Evolutionary conservation across 2,797 vertebrate species (phyloP).

Genomic region (Coregonus suidteri): DNA sequence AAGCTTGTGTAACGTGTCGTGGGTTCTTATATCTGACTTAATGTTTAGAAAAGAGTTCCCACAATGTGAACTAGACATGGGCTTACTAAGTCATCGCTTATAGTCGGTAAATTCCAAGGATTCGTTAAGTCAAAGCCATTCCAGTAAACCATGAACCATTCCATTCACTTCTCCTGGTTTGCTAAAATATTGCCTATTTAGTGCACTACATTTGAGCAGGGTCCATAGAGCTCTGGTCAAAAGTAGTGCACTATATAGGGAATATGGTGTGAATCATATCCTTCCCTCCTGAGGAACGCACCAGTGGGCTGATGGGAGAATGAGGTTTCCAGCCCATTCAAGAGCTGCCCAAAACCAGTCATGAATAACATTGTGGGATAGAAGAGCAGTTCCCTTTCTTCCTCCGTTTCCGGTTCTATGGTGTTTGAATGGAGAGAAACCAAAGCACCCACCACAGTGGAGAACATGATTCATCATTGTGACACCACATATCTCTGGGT

Average conservation of each 20-base stretch:
- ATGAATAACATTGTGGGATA: constrained; percentile 59
- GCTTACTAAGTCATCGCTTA: no score
- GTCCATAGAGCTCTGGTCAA: neutral
- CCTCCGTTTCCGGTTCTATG: constrained; percentile 20
- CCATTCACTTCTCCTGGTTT: constrained; percentile 12
- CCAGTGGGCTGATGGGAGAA: constrained; percentile 46
- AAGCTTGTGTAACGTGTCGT: neutral
- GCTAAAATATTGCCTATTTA: neutral
- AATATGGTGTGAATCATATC: constrained; percentile 34
- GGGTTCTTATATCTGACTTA: constrained; percentile 17
- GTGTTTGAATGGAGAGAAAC: constrained; percentile 27
- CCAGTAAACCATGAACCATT: constrained; percentile 29
- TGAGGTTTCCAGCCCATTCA: constrained; percentile 53
- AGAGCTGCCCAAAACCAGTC: constrained; percentile 46
- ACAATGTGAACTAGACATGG: constrained; percentile 11
- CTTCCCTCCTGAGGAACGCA: constrained; percentile 35
- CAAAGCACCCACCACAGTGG: neutral
- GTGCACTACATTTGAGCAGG: neutral
- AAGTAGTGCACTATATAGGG: neutral
- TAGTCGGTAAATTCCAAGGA: neutral
- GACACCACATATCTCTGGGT: constrained; percentile 2
- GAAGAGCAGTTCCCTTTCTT: constrained; percentile 15
- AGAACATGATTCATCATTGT: constrained; percentile 16
- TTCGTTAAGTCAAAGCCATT: neutral
- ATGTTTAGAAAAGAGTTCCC: neutral